phyloP scores from a whole-genome alignment of 2,888 invertebrate genomes.

The Portevinia maculata region DNA sequence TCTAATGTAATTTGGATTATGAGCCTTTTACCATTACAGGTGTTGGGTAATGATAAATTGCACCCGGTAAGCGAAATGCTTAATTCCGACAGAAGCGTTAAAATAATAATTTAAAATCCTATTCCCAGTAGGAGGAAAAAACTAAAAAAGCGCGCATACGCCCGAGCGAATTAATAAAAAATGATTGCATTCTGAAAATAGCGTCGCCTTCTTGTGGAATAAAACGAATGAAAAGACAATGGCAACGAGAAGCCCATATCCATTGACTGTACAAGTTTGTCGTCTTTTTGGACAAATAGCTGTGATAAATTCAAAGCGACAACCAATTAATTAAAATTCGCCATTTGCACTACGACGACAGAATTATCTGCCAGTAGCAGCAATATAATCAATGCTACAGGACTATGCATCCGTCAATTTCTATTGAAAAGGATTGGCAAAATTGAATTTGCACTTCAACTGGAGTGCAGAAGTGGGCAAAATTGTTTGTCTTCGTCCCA shows the following conservation, averaged over 20 bases:
- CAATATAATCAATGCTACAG: conserved; percentile 48
- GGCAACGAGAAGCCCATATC: background rate
- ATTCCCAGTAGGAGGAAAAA: background rate
- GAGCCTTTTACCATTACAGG: conserved; percentile 54
- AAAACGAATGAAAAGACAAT: background rate
- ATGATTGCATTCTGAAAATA: conserved; percentile 58
- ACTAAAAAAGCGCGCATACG: conserved; percentile 57
- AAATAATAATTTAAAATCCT: conserved; percentile 34
- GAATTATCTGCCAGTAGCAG: conserved; percentile 32
- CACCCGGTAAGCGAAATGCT: conserved; percentile 5
- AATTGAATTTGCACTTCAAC: conserved; percentile 52
- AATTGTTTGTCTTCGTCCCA: conserved; percentile 23
- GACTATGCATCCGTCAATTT: conserved; percentile 66
- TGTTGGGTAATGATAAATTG: conserved; percentile 46
- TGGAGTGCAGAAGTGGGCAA: background rate
- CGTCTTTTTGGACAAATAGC: conserved; percentile 46
- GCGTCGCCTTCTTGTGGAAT: conserved; percentile 6
- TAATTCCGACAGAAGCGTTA: conserved; percentile 37
- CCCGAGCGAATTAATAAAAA: conserved; percentile 53
- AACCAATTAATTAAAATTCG: conserved; percentile 67
- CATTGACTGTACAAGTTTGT: conserved; percentile 31
- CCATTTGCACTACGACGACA: conserved; percentile 21
- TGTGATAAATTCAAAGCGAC: conserved; percentile 67
- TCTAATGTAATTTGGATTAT: conserved; percentile 61
- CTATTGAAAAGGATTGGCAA: conserved; percentile 30